A percentile compares a stretch with the other conserved stretches of the same genome.
Conservation (phyloP, 2,113 vertebrate species). For the Mormyrus lacerda region DNA sequence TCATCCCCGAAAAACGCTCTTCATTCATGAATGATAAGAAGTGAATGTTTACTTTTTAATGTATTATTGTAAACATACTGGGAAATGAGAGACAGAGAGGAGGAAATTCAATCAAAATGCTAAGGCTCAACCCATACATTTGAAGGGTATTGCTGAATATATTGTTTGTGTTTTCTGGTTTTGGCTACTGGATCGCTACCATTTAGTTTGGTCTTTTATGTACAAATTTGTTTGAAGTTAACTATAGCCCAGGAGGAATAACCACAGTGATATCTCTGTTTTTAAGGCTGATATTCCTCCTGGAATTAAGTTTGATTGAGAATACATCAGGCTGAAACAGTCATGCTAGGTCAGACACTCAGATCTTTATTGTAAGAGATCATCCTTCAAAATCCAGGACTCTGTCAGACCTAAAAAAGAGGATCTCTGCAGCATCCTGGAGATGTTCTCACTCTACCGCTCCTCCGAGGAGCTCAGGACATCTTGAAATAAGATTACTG, state of each 20-base stretch:
- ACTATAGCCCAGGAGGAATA: not conserved
- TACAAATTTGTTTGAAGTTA: not conserved
- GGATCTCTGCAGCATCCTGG: not conserved
- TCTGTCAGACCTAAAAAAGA: not conserved
- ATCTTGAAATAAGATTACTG: not conserved
- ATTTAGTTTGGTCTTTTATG: not conserved
- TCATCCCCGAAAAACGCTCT: slow-evolving; percentile 42
- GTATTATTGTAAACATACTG: not conserved
- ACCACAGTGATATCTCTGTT: not conserved
- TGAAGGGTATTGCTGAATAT: not conserved
- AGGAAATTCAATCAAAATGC: not conserved
- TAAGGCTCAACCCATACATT: not conserved
- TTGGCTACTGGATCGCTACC: not conserved
- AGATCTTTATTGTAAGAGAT: not conserved
- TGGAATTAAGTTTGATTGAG: not conserved
- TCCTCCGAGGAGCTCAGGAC: not conserved
- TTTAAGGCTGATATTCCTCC: not conserved
- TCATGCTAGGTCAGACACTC: not conserved
- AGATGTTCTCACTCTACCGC: not conserved
- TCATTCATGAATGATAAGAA: slow-evolving; percentile 32
- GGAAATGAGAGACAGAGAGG: not conserved
- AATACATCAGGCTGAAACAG: not conserved
- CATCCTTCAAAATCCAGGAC: not conserved
- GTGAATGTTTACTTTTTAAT: slow-evolving; percentile 12
- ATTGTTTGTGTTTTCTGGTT: not conserved